Evolutionary conservation across 2,113 vertebrate species (phyloP).

Genomic region (Nothocercus nigrocapillus): DNA sequence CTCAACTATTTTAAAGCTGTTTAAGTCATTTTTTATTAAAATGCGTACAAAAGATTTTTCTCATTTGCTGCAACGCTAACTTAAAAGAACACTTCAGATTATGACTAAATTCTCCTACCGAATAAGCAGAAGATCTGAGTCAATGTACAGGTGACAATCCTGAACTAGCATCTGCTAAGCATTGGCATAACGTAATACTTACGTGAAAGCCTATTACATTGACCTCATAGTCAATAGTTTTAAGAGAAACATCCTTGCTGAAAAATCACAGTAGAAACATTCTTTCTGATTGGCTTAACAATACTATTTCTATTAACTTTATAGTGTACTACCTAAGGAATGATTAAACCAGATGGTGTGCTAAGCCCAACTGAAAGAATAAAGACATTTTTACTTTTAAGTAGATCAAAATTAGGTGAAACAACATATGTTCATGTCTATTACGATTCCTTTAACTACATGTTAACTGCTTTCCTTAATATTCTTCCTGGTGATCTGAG

Average conservation of each 20-base stretch:
- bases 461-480: constrained; percentile 67
- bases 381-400: constrained; percentile 74
- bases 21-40: not conserved
- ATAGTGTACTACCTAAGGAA: constrained; percentile 72
- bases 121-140: constrained; percentile 46
- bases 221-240: constrained; percentile 47
- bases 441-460: constrained; percentile 67
- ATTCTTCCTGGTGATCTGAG: constrained; percentile 61
- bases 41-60: not conserved
- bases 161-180: constrained; percentile 21
- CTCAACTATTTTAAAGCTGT: not conserved
- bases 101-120: constrained; percentile 28
- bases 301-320: constrained; percentile 73
- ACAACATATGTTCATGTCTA: constrained; percentile 76
- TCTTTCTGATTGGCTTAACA: constrained; percentile 60
- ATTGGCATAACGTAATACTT: constrained; percentile 14
- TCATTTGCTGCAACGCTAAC: not conserved
- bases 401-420: constrained; percentile 79
- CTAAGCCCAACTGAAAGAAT: constrained; percentile 59
- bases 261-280: constrained; percentile 13
- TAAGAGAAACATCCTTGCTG: constrained; percentile 27
- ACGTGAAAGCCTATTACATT: constrained; percentile 39
- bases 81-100: not conserved
- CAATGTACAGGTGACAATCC: constrained; percentile 30
- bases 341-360: constrained; percentile 82